Conservation (phyloP, 2,113 vertebrate genomes). For the Myotis lucifugus region DNA sequence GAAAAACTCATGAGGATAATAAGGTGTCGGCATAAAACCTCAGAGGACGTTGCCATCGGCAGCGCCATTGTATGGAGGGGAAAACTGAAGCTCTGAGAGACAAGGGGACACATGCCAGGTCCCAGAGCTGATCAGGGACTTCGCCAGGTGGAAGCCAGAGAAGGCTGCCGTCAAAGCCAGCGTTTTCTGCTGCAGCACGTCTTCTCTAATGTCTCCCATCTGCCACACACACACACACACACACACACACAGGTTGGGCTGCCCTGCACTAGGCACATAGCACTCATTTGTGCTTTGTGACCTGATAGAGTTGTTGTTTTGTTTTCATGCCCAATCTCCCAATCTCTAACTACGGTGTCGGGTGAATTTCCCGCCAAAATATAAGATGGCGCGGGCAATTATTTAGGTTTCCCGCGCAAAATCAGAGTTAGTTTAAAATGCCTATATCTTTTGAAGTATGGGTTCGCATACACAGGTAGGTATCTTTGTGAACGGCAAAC, state of each 20-base stretch:
- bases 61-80: neutral
- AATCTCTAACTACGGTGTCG: no score
- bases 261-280: neutral
- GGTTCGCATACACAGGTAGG: no score
- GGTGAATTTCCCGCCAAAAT: no score
- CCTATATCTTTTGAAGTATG: no score
- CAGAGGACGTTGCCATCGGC: neutral
- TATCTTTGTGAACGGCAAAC: no score
- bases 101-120: fast-evolving
- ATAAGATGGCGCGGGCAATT: no score
- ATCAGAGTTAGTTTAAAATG: no score
- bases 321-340: neutral
- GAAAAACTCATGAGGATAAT: neutral
- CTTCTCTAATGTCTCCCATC: neutral
- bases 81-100: neutral
- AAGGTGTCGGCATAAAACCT: neutral
- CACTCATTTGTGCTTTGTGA: neutral
- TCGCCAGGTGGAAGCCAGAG: neutral
- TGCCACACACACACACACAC: no score
- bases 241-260: neutral
- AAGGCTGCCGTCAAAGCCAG: neutral
- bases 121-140: no score
- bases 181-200: neutral
- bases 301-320: neutral
- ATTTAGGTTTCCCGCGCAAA: no score